Evolutionary conservation across 2,888 invertebrate genomes (phyloP).

Genomic region (Drosophila pseudotalamancana): DNA sequence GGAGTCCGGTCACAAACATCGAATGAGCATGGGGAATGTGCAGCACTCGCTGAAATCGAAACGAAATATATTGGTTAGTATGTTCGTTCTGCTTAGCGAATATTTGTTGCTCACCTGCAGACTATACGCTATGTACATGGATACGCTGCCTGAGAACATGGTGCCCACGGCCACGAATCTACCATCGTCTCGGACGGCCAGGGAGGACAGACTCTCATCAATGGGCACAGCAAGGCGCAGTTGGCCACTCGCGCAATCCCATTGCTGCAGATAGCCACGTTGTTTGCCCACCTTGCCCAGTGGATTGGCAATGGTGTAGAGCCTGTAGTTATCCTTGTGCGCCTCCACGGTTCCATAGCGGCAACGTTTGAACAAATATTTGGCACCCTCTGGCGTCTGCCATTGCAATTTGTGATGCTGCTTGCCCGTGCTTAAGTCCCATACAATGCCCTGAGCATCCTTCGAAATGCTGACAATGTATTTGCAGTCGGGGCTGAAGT

Average conservation of each 20-base stretch:
- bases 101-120: conserved; percentile 88
- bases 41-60: conserved; percentile 90
- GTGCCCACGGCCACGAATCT: conserved; percentile 96
- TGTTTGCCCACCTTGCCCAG: conserved; percentile 89
- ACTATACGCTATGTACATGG: conserved; percentile 95
- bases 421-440: conserved; percentile 88
- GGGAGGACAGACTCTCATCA: conserved; percentile 91
- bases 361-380: conserved; percentile 93
- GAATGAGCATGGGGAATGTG: conserved; percentile 94
- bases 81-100: no score
- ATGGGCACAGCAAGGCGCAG: conserved; percentile 87
- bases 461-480: conserved; percentile 93
- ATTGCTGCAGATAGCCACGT: conserved; percentile 90
- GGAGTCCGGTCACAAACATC: conserved; percentile 98
- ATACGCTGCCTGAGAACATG: conserved; percentile 96
- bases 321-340: conserved; percentile 87
- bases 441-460: conserved; percentile 92
- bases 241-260: conserved; percentile 88
- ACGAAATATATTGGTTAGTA: no score
- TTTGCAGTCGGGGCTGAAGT: conserved; percentile 92
- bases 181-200: conserved; percentile 96
- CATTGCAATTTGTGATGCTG: conserved; percentile 90
- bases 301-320: conserved; percentile 93
- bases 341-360: conserved; percentile 91
- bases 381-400: conserved; percentile 90